Conservation (phyloP, 2,888 invertebrate genomes). For the Cerceris rybyensis region DNA sequence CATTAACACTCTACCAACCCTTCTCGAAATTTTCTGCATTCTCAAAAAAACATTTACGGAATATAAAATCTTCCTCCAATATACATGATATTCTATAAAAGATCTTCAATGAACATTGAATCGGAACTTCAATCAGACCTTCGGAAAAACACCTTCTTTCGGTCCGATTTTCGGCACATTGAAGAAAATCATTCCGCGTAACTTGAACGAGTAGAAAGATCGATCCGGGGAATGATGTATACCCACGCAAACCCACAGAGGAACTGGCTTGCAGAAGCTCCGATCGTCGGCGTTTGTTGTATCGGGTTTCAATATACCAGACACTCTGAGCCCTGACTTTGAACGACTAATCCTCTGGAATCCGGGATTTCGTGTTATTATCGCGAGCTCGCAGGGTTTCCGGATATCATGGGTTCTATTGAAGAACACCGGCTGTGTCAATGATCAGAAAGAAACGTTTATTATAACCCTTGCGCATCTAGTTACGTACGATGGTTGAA, state of each 20-base stretch:
- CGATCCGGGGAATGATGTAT: slow-evolving; percentile 9
- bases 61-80: background rate
- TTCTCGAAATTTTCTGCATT: background rate
- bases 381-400: slow-evolving; percentile 49
- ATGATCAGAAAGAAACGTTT: slow-evolving; percentile 48
- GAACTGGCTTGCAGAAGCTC: slow-evolving; percentile 12
- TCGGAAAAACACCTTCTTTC: slow-evolving; percentile 14
- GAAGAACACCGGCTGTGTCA: slow-evolving; percentile 28
- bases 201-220: background rate
- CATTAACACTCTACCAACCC: background rate
- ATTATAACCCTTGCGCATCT: slow-evolving; percentile 18
- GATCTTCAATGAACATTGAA: background rate
- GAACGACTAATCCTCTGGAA: slow-evolving; percentile 47
- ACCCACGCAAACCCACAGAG: slow-evolving; percentile 5
- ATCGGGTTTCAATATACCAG: slow-evolving; percentile 51
- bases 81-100: background rate
- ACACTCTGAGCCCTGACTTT: slow-evolving; percentile 26
- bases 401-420: slow-evolving; percentile 16
- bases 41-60: background rate
- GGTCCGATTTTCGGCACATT: slow-evolving; percentile 33
- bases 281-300: slow-evolving; percentile 24
- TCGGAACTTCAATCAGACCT: background rate
- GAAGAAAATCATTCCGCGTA: slow-evolving; percentile 41
- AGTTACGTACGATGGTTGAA: background rate
- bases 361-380: slow-evolving; percentile 60